Base-by-base conservation (phyloP, 2,113 vertebrate species). In the Periophthalmodon schlosseri region DNA sequence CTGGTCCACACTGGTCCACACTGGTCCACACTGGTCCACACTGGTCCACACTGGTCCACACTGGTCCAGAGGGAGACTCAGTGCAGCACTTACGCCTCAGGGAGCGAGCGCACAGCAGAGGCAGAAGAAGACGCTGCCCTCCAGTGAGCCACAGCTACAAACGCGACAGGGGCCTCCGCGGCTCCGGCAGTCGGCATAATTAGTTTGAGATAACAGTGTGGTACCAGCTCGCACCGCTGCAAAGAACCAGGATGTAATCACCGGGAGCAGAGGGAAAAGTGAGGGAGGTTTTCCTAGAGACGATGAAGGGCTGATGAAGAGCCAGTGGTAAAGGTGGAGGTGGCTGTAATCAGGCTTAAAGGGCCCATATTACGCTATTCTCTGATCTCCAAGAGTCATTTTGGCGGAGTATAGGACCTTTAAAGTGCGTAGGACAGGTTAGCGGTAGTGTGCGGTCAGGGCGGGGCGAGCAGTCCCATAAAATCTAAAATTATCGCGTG, bases 161-260 rank as follows among this genome's bases (percentile, higher is more conserved):
- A 91, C 86, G 78, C 70, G 70, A 80, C 81, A 84, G 79, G 56
- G 80, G 70, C 76, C 60, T 77, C 73, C 66, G 63, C 78, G 72
- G 84, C 86, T 85, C 81, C 79, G 74, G 81, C 84, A 80, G 49
- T 50, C 61, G 20, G 78, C 63, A 79, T 87, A 84, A 91, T 90
- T 87, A 85, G 79, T 84, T 89, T 86, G 63, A 84, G 86, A 91
- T 90, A 87, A 84, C 79, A 82, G 66, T 77, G 80, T 87, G 69
- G 71, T 8, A 34, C 24, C 79, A 60, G 77, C 65, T 70, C 47
- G 44, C 69, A 64, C 56, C 66, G 54, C 3, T 61, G 74, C 11
- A 34, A 64, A 56, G 3, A 68, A 60, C 68, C 28, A 14, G 0
- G 47, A 44, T 74, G 44, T 58, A 78, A n/a, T 54, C 60, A 34